phyloP scores from a whole-genome alignment of 2,113 vertebrate genomes.

The Osmerus mordax region DNA sequence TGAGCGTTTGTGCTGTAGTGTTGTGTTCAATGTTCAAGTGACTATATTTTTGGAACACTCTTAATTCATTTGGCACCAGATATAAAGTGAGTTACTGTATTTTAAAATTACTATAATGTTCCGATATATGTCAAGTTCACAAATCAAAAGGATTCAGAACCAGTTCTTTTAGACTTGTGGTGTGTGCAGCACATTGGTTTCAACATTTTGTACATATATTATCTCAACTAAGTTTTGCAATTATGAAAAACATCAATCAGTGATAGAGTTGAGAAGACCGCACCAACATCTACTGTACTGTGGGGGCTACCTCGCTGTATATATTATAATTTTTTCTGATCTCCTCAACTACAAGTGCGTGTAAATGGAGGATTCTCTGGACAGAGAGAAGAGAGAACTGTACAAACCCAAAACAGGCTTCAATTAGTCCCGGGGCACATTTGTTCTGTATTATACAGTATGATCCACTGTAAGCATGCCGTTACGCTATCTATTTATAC shows the following conservation, averaged over 20 bases:
- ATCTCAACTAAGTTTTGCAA: background rate
- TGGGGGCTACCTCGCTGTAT: background rate
- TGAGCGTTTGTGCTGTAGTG: conserved; percentile 43
- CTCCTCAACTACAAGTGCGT: conserved; percentile 60
- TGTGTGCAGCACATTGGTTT: too few species aligned
- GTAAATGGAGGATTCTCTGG: conserved; percentile 54
- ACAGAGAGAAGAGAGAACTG: conserved; percentile 42
- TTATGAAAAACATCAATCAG: background rate
- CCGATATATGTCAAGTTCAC: background rate
- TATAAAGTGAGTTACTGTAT: background rate
- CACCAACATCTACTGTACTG: conserved; percentile 40
- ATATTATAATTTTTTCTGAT: conserved; percentile 30
- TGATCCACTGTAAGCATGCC: conserved; percentile 40
- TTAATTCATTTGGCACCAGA: background rate
- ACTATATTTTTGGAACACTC: conserved; percentile 19
- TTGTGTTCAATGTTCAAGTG: conserved; percentile 34
- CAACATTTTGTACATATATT: too few species aligned
- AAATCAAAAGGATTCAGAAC: too few species aligned
- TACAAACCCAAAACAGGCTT: conserved; percentile 36
- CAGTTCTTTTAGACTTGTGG: too few species aligned
- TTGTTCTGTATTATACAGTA: conserved; percentile 53
- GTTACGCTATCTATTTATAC: conserved; percentile 64
- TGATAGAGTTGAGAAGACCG: conserved; percentile 11
- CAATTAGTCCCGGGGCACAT: conserved; percentile 39
- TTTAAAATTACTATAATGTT: background rate